phyloP scores from a whole-genome alignment of 1,140 invertebrate species.

The Pinna nobilis region DNA sequence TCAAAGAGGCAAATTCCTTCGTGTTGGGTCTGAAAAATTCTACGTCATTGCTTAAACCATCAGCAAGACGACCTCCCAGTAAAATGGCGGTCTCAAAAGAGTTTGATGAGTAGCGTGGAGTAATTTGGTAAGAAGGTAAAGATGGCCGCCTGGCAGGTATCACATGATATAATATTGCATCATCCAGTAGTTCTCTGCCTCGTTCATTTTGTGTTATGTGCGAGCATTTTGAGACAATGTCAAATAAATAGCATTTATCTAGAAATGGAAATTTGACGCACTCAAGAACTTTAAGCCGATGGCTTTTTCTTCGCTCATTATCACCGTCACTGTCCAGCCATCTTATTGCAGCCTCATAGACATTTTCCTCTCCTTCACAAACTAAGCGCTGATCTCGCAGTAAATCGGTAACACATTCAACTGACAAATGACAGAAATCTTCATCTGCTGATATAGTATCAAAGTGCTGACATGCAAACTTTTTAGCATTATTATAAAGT shows the following conservation, averaged over 20 bases:
- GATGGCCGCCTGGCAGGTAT: conserved; percentile 62
- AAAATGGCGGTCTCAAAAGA: conserved; percentile 63
- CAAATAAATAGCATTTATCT: conserved; percentile 61
- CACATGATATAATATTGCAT: conserved; percentile 64
- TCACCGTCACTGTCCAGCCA: conserved; percentile 63
- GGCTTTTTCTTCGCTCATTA: conserved; percentile 42
- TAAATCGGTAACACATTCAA: conserved; percentile 63
- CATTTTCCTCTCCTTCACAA: conserved; percentile 64
- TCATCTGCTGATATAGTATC: conserved; percentile 58
- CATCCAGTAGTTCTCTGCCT: conserved; percentile 62
- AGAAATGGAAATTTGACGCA: conserved; percentile 68
- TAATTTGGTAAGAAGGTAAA: conserved; percentile 67
- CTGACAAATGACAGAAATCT: conserved; percentile 63
- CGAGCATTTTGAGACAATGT: conserved; percentile 55
- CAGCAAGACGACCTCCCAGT: conserved; percentile 63
- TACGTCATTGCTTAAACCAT: conserved; percentile 70
- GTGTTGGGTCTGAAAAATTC: conserved; percentile 65
- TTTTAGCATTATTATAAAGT: conserved; percentile 63
- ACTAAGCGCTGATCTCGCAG: conserved; percentile 60
- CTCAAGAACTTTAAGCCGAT: conserved; percentile 56
- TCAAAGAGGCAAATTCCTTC: conserved; percentile 61
- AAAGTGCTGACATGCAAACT: conserved; percentile 62
- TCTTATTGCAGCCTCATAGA: conserved; percentile 61
- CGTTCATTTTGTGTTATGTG: conserved; percentile 58
- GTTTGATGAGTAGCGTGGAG: conserved; percentile 62